A percentile compares a stretch with the other conserved stretches of the same genome.
These are phyloP conservation scores for Microtus montanus DNA, from an alignment of 2,113 vertebrate genomes.

Conservation along the genomic window DNA sequence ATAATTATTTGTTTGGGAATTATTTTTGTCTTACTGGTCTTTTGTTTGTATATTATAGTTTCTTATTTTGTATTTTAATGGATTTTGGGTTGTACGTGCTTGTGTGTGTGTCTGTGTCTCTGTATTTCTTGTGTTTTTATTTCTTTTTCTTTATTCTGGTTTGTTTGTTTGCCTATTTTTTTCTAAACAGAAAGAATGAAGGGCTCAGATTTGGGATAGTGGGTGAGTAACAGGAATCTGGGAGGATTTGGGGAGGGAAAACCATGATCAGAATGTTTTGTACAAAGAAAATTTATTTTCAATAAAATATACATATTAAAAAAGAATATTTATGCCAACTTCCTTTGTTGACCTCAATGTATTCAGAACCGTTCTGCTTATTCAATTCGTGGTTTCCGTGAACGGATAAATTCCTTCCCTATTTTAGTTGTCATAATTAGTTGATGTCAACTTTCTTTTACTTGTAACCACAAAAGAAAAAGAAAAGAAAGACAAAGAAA, in stretches of 20 bases:
- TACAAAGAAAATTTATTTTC: background rate
- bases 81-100: background rate
- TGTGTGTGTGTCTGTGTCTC: background rate
- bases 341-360: background rate
- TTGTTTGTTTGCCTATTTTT: background rate
- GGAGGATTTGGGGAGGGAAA: background rate
- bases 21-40: background rate
- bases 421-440: constrained; percentile 3
- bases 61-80: background rate
- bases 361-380: background rate
- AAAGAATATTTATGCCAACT: background rate
- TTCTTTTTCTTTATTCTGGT: background rate
- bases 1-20: background rate
- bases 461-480: background rate
- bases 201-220: fast-evolving
- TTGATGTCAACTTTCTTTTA: constrained; percentile 18
- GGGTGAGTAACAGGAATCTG: too few species aligned
- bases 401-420: background rate
- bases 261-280: background rate
- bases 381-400: background rate
- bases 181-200: background rate
- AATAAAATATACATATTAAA: background rate
- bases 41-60: background rate
- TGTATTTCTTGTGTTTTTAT: background rate
- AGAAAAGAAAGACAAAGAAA: background rate